Evolutionary conservation across 2,797 vertebrate species (phyloP), one percentile per base, ranked within the genome.

Genomic region (Pteronotus mesoamericanus): DNA sequence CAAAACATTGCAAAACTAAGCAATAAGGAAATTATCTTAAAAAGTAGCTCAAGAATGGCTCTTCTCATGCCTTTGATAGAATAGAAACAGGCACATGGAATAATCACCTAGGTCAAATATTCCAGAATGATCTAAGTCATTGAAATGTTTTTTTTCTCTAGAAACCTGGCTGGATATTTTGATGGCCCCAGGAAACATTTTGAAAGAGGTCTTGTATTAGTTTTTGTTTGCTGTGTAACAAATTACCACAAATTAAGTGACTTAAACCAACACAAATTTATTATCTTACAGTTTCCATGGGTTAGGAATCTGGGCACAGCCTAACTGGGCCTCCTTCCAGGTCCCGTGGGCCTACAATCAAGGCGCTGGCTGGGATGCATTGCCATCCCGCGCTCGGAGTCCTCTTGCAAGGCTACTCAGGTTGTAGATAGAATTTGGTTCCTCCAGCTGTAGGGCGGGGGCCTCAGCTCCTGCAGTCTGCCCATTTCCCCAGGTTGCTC

Each of bases 1-100:
- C 16, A 96, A 95, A 97, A 77, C 0, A 26, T n/a, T 66, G 24
- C 5, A 84, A 91, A 94, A 75, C 18, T 93, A 97, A 90, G 12
- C 10, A 86, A 57, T 68, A 42, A 94, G 21, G 8, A 95, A 89
- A 64, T 7, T 37, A 11, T 59, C 48, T 72, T 87, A 42, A 77
- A 96, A 97, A 75, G 29, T 29, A 91, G 32, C 24, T 92, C 64
- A 78, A 86, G 6, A 57, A 26, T 59, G 12, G 8, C 9, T 59
- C 22, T 95, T 74, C 21, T 94, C 12, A 16, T 46, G 7, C 44
- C 44, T 93, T 78, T 72, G 39, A 61, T 6, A 18, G n/a, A 66
- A 34, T 9, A 85, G 29, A 44, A 2, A 24, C 46, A 78, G 64
- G 44, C 29, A 86, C 61, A 10, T 61, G 39, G 37, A 16, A 71